These are phyloP conservation scores for Leucosticte australis DNA, from an alignment of 2,113 vertebrate genomes.

Conservation along the genomic window DNA sequence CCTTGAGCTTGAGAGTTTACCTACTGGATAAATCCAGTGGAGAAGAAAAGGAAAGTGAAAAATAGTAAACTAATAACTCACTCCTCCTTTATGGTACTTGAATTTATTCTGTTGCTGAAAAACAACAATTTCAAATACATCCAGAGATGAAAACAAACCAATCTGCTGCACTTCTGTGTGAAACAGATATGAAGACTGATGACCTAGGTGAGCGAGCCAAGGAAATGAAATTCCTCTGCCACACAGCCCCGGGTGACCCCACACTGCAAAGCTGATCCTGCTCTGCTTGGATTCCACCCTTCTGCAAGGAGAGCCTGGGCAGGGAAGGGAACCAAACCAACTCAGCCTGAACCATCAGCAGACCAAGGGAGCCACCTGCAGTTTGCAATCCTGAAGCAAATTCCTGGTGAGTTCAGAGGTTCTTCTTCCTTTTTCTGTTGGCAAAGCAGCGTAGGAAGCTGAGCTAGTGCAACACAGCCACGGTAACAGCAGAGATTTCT, in stretches of 20 bases:
- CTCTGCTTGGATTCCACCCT: neutral
- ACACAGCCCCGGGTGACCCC: neutral
- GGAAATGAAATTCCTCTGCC: neutral
- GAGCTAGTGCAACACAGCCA: neutral
- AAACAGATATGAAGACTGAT: neutral
- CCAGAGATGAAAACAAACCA: neutral
- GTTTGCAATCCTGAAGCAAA: constrained; percentile 45
- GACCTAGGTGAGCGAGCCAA: neutral
- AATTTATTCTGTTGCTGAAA: neutral
- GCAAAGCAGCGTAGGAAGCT: neutral
- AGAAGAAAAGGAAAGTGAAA: neutral
- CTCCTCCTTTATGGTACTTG: neutral
- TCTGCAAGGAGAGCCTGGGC: neutral
- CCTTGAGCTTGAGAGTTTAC: neutral
- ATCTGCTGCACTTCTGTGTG: neutral
- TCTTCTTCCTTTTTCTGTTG: neutral
- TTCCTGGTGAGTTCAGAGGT: fast-evolving
- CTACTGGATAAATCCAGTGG: neutral
- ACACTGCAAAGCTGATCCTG: neutral
- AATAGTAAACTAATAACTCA: neutral
- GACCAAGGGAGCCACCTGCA: constrained; percentile 72
- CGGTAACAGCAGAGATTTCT: neutral
- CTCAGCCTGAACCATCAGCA: neutral
- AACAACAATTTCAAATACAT: neutral
- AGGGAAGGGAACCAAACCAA: neutral